phyloP scores from a whole-genome alignment of 2,797 vertebrate species.

The Rhincodon typus region DNA sequence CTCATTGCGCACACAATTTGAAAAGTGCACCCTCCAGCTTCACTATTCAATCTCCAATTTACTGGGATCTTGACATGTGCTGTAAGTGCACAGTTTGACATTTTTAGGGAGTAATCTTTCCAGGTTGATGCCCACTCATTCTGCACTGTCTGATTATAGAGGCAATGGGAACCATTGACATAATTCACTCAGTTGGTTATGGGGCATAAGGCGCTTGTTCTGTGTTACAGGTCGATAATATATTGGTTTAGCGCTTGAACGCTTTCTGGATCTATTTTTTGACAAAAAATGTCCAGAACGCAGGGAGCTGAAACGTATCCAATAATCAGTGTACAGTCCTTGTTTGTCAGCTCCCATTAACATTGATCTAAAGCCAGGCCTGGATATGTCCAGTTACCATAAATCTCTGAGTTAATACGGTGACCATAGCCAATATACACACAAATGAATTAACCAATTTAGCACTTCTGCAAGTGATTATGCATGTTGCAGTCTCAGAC shows the following conservation, averaged over 20 bases:
- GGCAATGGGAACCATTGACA: background rate
- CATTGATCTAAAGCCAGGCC: background rate
- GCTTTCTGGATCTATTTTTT: background rate
- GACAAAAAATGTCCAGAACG: constrained; percentile 20
- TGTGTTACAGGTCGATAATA: background rate
- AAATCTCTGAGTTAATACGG: constrained; percentile 3
- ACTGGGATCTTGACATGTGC: background rate
- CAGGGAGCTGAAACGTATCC: constrained; percentile 10
- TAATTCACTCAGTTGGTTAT: background rate
- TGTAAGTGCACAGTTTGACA: too few species aligned
- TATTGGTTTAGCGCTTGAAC: background rate
- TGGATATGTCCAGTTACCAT: background rate
- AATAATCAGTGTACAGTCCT: background rate
- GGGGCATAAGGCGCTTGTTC: background rate
- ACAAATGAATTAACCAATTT: background rate
- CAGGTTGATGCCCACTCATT: background rate
- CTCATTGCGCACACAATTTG: background rate
- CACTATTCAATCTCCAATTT: background rate
- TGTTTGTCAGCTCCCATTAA: constrained; percentile 16
- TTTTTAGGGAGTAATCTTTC: background rate
- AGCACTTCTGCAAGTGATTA: background rate
- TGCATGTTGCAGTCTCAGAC: background rate
- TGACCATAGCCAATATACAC: background rate
- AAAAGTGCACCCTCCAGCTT: background rate
- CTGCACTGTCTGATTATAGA: background rate